Conservation (phyloP, 2,113 vertebrate genomes). For the Callionymus lyra region DNA sequence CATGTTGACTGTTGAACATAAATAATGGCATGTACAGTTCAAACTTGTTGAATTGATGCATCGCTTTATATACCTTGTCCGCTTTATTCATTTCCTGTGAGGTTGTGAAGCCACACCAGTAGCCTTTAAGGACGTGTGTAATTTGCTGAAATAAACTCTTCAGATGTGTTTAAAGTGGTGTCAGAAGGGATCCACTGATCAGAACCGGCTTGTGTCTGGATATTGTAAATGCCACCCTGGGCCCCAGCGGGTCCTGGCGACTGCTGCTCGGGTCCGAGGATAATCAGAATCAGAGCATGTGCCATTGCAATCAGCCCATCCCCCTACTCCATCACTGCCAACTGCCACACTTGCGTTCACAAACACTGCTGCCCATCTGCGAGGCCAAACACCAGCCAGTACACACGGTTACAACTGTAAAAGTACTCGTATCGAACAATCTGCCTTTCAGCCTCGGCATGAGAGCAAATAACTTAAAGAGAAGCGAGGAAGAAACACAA, state of each 20-base stretch:
- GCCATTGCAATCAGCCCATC: conserved; percentile 60
- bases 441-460: no score
- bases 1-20: no score
- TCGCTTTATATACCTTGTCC: no score
- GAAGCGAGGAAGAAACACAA: no score
- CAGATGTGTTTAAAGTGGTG: conserved; percentile 14
- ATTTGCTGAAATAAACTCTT: background rate
- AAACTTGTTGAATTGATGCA: no score
- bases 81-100: no score
- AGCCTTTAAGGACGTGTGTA: no score
- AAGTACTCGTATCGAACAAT: conserved; percentile 14
- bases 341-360: conserved; percentile 64
- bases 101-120: no score
- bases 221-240: conserved; percentile 58
- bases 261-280: conserved; percentile 57
- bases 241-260: conserved; percentile 55
- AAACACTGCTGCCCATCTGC: conserved; percentile 66
- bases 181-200: conserved; percentile 33
- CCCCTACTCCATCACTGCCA: conserved; percentile 56
- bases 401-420: conserved; percentile 38
- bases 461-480: no score
- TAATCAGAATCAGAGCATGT: conserved; percentile 65
- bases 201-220: conserved; percentile 46
- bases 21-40: no score
- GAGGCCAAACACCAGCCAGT: conserved; percentile 55